phyloP scores from a whole-genome alignment of 2,113 vertebrate species.

The Felis chaus region DNA sequence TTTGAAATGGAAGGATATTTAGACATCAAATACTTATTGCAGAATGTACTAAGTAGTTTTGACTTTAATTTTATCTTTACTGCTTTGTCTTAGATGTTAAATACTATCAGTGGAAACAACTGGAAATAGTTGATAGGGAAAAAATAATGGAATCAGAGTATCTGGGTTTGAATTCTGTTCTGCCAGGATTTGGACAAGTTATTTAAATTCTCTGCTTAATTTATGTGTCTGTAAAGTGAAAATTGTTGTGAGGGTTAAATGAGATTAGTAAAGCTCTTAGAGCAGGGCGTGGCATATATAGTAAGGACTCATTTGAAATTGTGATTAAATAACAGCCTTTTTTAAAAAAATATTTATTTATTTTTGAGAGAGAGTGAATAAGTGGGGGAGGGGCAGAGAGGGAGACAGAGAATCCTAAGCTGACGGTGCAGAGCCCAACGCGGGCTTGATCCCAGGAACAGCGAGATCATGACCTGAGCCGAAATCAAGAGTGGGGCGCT shows the following conservation, averaged over 20 bases:
- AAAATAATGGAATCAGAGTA: neutral
- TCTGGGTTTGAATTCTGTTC: slow-evolving; percentile 24
- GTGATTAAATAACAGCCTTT: slow-evolving; percentile 33
- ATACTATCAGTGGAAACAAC: neutral
- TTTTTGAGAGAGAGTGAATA: neutral
- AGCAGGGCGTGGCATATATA: neutral
- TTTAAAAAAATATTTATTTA: neutral
- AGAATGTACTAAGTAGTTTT: slow-evolving; percentile 34
- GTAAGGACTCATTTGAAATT: slow-evolving; percentile 41
- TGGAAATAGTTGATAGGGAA: neutral
- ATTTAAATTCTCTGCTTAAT: slow-evolving; percentile 34
- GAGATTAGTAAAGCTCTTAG: neutral
- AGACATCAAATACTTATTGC: neutral
- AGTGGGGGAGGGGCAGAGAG: neutral
- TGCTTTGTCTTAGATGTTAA: slow-evolving; percentile 19
- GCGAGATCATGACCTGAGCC: neutral
- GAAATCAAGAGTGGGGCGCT: neutral
- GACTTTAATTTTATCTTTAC: slow-evolving; percentile 28
- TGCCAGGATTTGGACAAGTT: neutral
- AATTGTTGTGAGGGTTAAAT: slow-evolving; percentile 37
- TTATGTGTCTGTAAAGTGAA: slow-evolving; percentile 9
- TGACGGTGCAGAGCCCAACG: neutral
- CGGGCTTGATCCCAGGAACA: neutral
- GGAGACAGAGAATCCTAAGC: neutral
- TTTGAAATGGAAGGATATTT: slow-evolving; percentile 34